These are phyloP conservation scores for Drosophila prolongata DNA, from an alignment of 2,888 invertebrate species.

Conservation along the genomic window DNA sequence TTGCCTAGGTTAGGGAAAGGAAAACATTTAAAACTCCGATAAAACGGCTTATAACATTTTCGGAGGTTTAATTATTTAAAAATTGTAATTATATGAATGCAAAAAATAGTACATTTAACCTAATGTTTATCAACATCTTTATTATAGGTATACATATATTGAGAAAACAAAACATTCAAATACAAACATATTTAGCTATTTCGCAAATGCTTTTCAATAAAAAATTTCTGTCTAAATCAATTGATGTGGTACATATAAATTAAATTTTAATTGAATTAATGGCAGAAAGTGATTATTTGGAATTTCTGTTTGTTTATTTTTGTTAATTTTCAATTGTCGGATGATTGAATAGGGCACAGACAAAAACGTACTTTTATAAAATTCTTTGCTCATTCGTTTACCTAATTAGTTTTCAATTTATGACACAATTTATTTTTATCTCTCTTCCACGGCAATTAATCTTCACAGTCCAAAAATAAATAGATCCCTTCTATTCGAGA, in stretches of 20 bases:
- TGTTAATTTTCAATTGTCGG: neutral
- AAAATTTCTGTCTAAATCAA: neutral
- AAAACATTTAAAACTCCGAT: neutral
- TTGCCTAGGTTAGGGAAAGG: constrained; percentile 15
- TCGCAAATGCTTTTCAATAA: neutral
- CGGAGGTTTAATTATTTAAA: neutral
- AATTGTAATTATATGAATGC: neutral
- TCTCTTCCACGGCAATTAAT: constrained; percentile 20
- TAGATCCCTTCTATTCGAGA: constrained; percentile 12
- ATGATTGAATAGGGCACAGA: constrained; percentile 11
- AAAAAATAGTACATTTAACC: too few species aligned
- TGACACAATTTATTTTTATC: constrained; percentile 34
- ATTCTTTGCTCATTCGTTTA: neutral
- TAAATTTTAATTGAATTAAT: constrained; percentile 4
- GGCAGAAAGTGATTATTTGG: neutral
- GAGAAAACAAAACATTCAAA: too few species aligned
- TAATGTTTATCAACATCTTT: too few species aligned
- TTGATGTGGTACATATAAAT: neutral
- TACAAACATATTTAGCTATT: neutral
- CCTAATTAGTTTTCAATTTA: constrained; percentile 33
- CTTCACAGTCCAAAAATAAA: constrained; percentile 31
- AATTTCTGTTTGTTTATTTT: neutral
- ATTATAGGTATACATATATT: too few species aligned
- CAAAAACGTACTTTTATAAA: constrained; percentile 2
- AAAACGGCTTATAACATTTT: too few species aligned